A percentile compares a stretch with the other conserved stretches of the same genome.
Evolutionary conservation across 2,888 invertebrate genomes (phyloP).

Genomic region (Falcaria lacertinaria): DNA sequence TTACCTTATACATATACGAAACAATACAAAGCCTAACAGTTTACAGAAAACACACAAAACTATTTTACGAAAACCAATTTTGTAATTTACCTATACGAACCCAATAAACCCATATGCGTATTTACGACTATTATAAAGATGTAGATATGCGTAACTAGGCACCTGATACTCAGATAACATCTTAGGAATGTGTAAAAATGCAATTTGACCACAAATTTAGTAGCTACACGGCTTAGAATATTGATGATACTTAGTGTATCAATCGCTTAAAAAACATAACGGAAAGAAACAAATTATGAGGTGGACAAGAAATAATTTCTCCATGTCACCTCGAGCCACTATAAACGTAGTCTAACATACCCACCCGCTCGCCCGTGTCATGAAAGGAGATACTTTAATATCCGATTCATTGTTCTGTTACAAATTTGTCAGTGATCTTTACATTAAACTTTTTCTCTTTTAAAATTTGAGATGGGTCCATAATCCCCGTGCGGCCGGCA

Average conservation of each 20-base stretch:
- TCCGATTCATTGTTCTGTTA: constrained; percentile 79
- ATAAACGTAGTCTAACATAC: constrained; percentile 42
- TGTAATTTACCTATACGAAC: background rate
- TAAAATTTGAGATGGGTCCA: constrained; percentile 72
- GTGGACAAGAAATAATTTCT: background rate
- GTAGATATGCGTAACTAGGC: background rate
- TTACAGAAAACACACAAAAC: too few relatives aligned
- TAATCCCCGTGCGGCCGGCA: constrained; percentile 64
- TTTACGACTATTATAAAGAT: background rate
- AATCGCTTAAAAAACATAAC: too few relatives aligned
- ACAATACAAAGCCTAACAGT: background rate
- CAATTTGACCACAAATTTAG: background rate
- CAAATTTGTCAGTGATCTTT: constrained; percentile 80
- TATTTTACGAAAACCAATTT: too few relatives aligned
- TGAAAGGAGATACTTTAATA: constrained; percentile 77
- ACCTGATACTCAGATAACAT: background rate
- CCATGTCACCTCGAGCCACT: constrained; percentile 25
- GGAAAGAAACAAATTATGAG: too few relatives aligned
- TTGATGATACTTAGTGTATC: background rate
- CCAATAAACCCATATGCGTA: background rate
- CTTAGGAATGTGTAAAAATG: background rate
- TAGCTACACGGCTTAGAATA: background rate
- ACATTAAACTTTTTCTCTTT: constrained; percentile 75
- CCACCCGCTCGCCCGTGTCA: constrained; percentile 73
- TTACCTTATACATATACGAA: constrained; percentile 22